Evolutionary conservation across 2,113 vertebrate genomes (phyloP).

Genomic region (Apodemus speciosus): DNA sequence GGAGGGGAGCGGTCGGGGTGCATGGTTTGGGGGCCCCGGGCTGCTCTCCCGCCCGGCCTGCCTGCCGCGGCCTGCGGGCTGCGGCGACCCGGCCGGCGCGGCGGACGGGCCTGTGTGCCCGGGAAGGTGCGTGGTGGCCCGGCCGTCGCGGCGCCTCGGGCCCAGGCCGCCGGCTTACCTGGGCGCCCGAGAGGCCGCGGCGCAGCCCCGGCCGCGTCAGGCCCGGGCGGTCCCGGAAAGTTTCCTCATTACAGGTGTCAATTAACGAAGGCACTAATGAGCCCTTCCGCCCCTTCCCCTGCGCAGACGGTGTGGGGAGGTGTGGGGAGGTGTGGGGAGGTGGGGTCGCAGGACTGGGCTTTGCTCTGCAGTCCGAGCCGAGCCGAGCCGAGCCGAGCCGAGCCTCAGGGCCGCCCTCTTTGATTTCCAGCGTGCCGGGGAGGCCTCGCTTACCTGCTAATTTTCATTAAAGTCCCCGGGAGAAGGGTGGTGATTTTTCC

Average conservation of each 20-base stretch:
- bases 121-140: slow-evolving; percentile 70
- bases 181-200: slow-evolving; percentile 46
- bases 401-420: slow-evolving; percentile 27
- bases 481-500: slow-evolving; percentile 58
- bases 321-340: slow-evolving; percentile 54
- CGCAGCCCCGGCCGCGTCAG: not conserved
- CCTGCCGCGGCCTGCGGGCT: slow-evolving; percentile 39
- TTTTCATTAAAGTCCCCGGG: slow-evolving; percentile 64
- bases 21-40: not conserved
- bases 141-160: slow-evolving; percentile 58
- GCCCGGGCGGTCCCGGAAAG: slow-evolving; percentile 62
- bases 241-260: slow-evolving; percentile 82
- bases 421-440: slow-evolving; percentile 40
- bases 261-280: slow-evolving; percentile 67
- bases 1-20: slow-evolving; percentile 57
- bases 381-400: too few species aligned
- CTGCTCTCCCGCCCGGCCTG: not conserved
- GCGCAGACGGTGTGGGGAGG: slow-evolving; percentile 45
- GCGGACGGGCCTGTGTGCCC: slow-evolving; percentile 70
- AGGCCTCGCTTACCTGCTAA: slow-evolving; percentile 75
- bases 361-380: not conserved
- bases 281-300: not conserved
- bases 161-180: slow-evolving; percentile 67
- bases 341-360: slow-evolving; percentile 29
- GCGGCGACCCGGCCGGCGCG: not conserved